Base-by-base conservation (phyloP, 2,113 vertebrate species). In the Hemibagrus wyckioides region DNA sequence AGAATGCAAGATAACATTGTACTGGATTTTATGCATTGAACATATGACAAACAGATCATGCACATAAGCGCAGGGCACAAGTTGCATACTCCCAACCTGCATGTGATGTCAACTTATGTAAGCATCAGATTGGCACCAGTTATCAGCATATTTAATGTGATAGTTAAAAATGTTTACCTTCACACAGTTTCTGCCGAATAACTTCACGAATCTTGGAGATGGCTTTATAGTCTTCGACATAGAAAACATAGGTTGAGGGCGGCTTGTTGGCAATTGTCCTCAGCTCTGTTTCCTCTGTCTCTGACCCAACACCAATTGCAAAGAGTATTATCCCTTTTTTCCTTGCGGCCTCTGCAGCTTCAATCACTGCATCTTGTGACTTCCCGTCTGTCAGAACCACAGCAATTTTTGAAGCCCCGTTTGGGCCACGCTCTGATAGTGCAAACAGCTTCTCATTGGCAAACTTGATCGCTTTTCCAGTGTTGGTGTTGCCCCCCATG, bases 161-260 rank as follows among this genome's bases (percentile, higher is more conserved):
- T 48, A 75, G 4, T 28, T 75, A 33, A 21, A 87, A 65, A 10
- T 76, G 28, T 92, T 95, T 93, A 99, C 98, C 98, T 97, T 99
- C 98, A 93, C 98, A 99, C 56, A 99, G 95, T 91, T 99, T 99
- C 92, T 99, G 98, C 61, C 98, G 96, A 94, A 99, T 99, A 90
- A 98, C 93, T 94, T 99, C 97, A 85, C 97, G 96, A 91, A 99
- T 99, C 95, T 96, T 97, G 90, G 97, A 96, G 93, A 99, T 99
- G 81, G 96, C 97, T 91, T 97, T 97, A 91, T 99, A 99, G 91
- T 99, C 98, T 94, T 98, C 96, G 82, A 99, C 98, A 87, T 97
- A 97, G 90, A 99, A 99, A 39, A 99, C 97, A 0, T 99, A 99
- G 0, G 97, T 98, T 30, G 97, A 97, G 30, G 94, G 96, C 14